Evolutionary conservation across 2,113 vertebrate genomes (phyloP), one percentile per base, ranked within the genome.

Genomic region (Neoarius graeffei): DNA sequence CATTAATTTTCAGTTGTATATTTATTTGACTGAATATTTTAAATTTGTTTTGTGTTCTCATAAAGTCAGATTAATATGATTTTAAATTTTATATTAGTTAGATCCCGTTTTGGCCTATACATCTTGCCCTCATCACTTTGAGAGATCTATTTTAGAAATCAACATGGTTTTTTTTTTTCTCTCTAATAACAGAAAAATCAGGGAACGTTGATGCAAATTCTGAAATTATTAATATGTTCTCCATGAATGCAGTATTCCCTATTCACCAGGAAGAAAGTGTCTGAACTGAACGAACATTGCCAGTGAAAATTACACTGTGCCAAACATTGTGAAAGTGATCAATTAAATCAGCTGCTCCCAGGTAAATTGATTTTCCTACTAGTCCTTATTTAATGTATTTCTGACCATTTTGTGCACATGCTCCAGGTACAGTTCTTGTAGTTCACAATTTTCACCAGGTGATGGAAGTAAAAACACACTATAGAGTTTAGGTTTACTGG

Each of bases 381-480:
- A 2, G 42, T 35, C 11, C 25, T 1, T 15, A 50, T 27, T 4
- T 56, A n/a, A 56, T 85, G 56, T 59, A 13, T 30, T 9, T 27
- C 19, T 59, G 1, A 2, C 15, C 56, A 50, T 13, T 62, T 64
- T 62, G 9, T 85, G 35, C 20, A n/a, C 25, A 27, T 69, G 66
- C 25, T 56, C 56, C 27, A 57, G 57, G 20, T 60, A 27, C 30
- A 17, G 2, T 20, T 67, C 27, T 50, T 89, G 85, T 74, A 87
- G n/a, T 81, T 81, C 48, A 54, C 9, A 5, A 50, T 54, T 23
- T 71, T 60, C 23, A 87, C 79, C 89, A 88, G 83, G 25, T 23
- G 87, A 60, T 83, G 90, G 85, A 59, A 88, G 69, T 77, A 87
- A 67, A 73, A 83, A 59, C 20, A 82, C 20, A 71, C 11, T 71